These are phyloP conservation scores for Dipodomys ordii DNA, from an alignment of 2,113 vertebrate species.

Conservation along the genomic window DNA sequence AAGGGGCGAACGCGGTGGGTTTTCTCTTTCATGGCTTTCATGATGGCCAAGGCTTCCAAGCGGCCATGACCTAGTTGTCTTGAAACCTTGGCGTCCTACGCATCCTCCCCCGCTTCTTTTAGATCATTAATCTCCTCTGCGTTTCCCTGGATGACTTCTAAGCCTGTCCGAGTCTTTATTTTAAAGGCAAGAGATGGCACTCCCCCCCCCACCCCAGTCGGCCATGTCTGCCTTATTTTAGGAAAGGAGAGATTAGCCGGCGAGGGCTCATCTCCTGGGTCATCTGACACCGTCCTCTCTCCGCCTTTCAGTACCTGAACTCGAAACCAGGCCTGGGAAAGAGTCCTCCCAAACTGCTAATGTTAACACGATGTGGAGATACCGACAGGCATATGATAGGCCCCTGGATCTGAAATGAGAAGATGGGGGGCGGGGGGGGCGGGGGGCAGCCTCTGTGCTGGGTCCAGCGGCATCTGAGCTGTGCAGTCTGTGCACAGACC, in stretches of 20 bases:
- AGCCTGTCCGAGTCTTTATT: slow-evolving; percentile 59
- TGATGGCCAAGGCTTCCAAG: not conserved
- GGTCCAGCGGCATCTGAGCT: not conserved
- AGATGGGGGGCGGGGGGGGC: too few species aligned
- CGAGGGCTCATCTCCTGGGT: slow-evolving; percentile 50
- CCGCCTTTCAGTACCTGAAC: slow-evolving; percentile 58
- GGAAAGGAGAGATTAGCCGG: slow-evolving; percentile 70
- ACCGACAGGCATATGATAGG: not conserved
- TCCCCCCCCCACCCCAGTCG: slow-evolving; percentile 45
- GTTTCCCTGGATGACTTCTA: slow-evolving; percentile 53
- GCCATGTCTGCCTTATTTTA: slow-evolving; percentile 64
- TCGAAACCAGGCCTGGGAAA: slow-evolving; percentile 73
- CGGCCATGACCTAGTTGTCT: not conserved
- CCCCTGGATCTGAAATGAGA: not conserved
- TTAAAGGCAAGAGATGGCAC: slow-evolving; percentile 45
- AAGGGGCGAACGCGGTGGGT: not conserved
- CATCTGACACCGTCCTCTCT: not conserved
- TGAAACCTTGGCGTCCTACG: not conserved
- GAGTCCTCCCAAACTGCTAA: slow-evolving; percentile 45
- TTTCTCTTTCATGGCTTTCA: not conserved
- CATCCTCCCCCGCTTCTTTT: not conserved
- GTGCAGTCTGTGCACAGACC: too few species aligned
- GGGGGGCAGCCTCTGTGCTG: not conserved
- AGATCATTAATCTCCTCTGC: slow-evolving; percentile 23
- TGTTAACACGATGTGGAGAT: slow-evolving; percentile 33